Evolutionary conservation across 2,113 vertebrate species (phyloP).

Genomic region (Catharus minimus): DNA sequence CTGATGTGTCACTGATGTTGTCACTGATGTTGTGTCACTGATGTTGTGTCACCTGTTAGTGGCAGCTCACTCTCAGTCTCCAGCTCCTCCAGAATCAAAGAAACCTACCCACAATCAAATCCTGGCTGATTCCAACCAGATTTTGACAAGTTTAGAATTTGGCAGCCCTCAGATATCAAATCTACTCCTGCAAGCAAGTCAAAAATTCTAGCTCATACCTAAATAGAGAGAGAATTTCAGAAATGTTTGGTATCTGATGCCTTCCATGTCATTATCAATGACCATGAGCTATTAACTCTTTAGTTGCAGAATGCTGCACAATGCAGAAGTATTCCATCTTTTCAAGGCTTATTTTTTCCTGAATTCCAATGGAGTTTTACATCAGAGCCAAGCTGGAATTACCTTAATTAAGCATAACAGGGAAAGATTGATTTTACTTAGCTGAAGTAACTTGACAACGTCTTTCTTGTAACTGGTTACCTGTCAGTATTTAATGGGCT

Average conservation of each 20-base stretch:
- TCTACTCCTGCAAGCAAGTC: neutral
- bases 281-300: neutral
- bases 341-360: neutral
- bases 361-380: neutral
- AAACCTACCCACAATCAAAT: neutral
- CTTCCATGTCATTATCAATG: neutral
- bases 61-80: neutral
- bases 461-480: slow-evolving; percentile 38
- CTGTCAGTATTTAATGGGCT: slow-evolving; percentile 32
- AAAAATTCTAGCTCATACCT: neutral
- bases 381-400: neutral
- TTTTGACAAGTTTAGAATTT: neutral
- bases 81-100: neutral
- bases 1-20: too few species aligned
- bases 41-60: rapidly evolving
- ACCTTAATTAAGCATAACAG: neutral
- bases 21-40: too few species aligned
- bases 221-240: neutral
- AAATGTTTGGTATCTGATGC: rapidly evolving
- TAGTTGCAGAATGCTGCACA: neutral
- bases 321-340: neutral
- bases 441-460: neutral
- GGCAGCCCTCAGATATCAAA: neutral
- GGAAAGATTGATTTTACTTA: neutral
- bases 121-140: neutral